Percentiles rank a stretch among this genome's conserved stretches.
Evolutionary conservation across 2,113 vertebrate species (phyloP).

Genomic region (Rattus norvegicus): DNA sequence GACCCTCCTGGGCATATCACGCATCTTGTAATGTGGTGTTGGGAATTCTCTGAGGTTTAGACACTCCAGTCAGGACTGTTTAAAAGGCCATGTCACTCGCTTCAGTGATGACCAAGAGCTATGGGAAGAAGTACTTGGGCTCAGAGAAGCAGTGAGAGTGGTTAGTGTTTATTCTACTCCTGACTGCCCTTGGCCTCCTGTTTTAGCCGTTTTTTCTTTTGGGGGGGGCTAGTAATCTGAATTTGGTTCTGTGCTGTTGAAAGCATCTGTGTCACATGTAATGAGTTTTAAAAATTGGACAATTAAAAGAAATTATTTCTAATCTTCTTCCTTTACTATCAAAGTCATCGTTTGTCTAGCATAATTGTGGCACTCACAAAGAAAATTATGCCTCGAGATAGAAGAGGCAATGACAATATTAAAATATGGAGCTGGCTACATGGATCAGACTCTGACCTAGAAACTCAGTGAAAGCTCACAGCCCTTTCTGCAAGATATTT

Average conservation of each 20-base stretch:
- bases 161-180: not conserved
- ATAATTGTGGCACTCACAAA: constrained; percentile 24
- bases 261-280: not conserved
- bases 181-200: not conserved
- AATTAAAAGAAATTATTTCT: constrained; percentile 57
- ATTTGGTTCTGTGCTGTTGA: constrained; percentile 11
- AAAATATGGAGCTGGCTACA: not conserved
- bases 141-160: not conserved
- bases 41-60: not conserved
- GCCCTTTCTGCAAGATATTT: not conserved
- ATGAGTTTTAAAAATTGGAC: constrained; percentile 13
- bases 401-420: not conserved
- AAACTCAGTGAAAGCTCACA: not conserved
- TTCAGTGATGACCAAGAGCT: not conserved
- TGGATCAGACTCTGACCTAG: not conserved
- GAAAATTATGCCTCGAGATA: not conserved
- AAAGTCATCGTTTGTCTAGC: constrained; percentile 37
- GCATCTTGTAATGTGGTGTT: not conserved
- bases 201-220: not conserved
- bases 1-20: not conserved
- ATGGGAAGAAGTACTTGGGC: not conserved
- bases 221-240: constrained; percentile 1
- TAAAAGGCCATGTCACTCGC: not conserved
- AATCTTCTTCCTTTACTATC: constrained; percentile 42
- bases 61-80: not conserved